These are phyloP conservation scores for Oncopodura yosiiana DNA, from an alignment of 1,140 invertebrate genomes.

Conservation along the genomic window DNA sequence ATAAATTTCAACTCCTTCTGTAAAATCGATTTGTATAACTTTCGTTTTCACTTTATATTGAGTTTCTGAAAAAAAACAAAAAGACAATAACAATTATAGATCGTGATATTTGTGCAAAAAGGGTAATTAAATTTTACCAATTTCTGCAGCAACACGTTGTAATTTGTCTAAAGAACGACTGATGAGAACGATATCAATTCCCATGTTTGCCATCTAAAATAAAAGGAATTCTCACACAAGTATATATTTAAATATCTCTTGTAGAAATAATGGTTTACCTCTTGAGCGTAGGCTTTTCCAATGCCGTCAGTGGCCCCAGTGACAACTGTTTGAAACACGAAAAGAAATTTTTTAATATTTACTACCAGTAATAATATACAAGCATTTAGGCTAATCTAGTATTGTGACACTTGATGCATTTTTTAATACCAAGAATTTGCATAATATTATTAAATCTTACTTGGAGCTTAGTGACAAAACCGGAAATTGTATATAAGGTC, in stretches of 20 bases:
- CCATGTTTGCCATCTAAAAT: conserved; percentile 62
- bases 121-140: conserved; percentile 51
- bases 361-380: too few relatives aligned
- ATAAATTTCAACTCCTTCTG: conserved; percentile 59
- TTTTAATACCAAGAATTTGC: too few relatives aligned
- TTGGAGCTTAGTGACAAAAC: too few relatives aligned
- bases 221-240: conserved; percentile 27
- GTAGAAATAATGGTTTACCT: conserved; percentile 44
- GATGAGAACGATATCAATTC: conserved; percentile 77
- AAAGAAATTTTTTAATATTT: too few relatives aligned
- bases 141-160: conserved; percentile 64
- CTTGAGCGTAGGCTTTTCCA: conserved; percentile 76
- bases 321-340: conserved; percentile 52
- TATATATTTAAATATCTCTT: neutral
- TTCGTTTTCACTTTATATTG: conserved; percentile 68
- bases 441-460: too few relatives aligned
- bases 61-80: conserved; percentile 45
- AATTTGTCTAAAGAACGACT: conserved; percentile 76
- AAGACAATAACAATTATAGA: too few relatives aligned
- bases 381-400: too few relatives aligned
- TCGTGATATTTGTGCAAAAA: neutral
- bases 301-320: conserved; percentile 87
- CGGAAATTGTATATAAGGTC: too few relatives aligned
- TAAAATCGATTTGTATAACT: conserved; percentile 76
- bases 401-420: too few relatives aligned